Evolutionary conservation across 2,113 vertebrate genomes (phyloP), one percentile per base, ranked within the genome.

Genomic region (Speoplatyrhinus poulsoni): DNA sequence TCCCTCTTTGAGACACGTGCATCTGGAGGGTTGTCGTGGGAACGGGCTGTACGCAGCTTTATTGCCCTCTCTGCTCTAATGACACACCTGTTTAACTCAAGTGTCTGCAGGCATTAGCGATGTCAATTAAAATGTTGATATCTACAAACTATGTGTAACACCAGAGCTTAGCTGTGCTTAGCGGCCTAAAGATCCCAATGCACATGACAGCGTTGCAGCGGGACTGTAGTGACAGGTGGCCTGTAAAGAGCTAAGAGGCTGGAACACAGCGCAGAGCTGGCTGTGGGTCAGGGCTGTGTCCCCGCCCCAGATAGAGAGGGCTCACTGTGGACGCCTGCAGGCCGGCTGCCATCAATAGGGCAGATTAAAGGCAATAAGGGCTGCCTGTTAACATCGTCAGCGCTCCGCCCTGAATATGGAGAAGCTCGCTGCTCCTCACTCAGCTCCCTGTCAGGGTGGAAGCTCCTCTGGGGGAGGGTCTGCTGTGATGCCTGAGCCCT

Each of bases 381-480:
- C 58, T 70, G 65, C 48, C 69, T 58, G 60, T 32, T 64, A 32
- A 62, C 55, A 46, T 72, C 65, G 64, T 60, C 69, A 41, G 60
- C 57, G 72, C 67, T 67, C 33, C 56, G 49, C 68, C 60, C 49
- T 77, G 68, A 55, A 79, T 73, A 71, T 78, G 73, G 65, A 49
- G 80, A 82, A 72, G 76, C 66, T 76, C 56, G 72, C 62, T 49
- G 12, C 7, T 68, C 53, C 68, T 70, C 6, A 53, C 48, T 62
- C 55, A 16, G 55, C 61, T 41, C 16, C 80, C 53, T 69, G 84
- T 77, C 82, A 88, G 80, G 71, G 58, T 12, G 69, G 65, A 53
- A 16, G 65, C 56, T 12, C 15, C 15, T 16, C 53, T 8, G 53
- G 53, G 53, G n/a, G 2, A 56, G 54, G 54, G 54, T n/a, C 80